These are phyloP conservation scores for Urocyon cinereoargenteus DNA, from an alignment of 2,797 vertebrate genomes.

Conservation along the genomic window DNA sequence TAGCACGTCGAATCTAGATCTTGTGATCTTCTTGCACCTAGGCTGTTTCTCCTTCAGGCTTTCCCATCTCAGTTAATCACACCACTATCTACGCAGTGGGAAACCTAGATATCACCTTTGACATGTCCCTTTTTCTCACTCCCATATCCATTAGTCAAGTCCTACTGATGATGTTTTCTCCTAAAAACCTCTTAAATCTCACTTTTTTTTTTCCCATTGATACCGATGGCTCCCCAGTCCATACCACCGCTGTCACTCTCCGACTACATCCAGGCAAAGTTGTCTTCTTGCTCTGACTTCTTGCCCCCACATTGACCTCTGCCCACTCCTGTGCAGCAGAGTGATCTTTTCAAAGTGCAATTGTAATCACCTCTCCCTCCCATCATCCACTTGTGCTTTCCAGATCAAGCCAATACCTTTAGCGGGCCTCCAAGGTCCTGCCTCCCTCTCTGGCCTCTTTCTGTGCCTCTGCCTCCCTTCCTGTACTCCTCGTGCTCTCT, in stretches of 20 bases:
- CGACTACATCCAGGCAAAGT: not conserved
- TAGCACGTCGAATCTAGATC: not conserved
- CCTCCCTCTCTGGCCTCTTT: not conserved
- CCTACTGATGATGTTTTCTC: not conserved
- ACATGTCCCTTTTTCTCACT: not conserved
- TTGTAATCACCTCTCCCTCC: not conserved
- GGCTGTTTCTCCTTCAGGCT: not conserved
- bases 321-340: not conserved
- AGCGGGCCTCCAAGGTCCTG: not conserved
- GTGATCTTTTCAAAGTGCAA: not conserved
- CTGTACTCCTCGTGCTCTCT: not conserved
- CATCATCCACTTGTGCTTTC: not conserved
- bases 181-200: slow-evolving; percentile 6
- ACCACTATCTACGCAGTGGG: not conserved
- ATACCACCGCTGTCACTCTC: not conserved
- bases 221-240: not conserved
- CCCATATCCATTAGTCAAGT: not conserved
- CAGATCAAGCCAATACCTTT: not conserved
- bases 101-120: not conserved
- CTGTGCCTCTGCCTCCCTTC: not conserved
- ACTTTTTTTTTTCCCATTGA: not conserved
- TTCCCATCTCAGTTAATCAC: not conserved
- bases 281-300: not conserved
- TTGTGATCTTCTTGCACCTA: not conserved
- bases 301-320: not conserved